phyloP scores from a whole-genome alignment of 2,888 invertebrate genomes.

The Charanyca ferruginea region DNA sequence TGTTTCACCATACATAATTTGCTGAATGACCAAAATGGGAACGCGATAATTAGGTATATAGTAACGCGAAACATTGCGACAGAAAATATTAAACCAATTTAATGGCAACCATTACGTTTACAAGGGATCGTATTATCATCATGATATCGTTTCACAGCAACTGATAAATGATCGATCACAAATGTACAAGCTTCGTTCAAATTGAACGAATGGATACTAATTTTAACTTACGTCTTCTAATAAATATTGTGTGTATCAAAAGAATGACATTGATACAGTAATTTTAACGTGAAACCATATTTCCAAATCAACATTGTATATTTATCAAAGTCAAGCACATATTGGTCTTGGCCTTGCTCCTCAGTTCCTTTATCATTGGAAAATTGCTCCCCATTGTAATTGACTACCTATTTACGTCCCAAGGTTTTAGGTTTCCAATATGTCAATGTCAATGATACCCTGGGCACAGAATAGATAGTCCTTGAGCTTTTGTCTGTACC shows the following conservation, averaged over 20 bases:
- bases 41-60: neutral
- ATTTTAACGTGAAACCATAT: constrained; percentile 1
- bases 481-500: constrained; percentile 30
- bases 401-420: constrained; percentile 19
- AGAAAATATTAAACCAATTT: neutral
- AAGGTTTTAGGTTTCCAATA: constrained; percentile 33
- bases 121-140: neutral
- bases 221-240: neutral
- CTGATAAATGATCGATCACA: neutral
- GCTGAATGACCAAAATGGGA: neutral
- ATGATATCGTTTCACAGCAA: no score
- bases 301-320: constrained; percentile 19
- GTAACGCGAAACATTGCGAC: neutral
- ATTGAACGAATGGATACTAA: neutral
- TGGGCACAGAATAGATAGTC: constrained; percentile 3
- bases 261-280: neutral
- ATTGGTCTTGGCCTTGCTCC: constrained; percentile 26
- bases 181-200: neutral
- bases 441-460: constrained; percentile 25
- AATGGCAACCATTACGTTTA: neutral
- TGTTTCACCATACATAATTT: neutral
- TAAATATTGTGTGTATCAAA: neutral
- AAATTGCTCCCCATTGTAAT: constrained; percentile 28
- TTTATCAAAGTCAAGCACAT: constrained; percentile 29
- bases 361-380: constrained; percentile 6